phyloP scores from a whole-genome alignment of 2,797 vertebrate genomes.

The Iguana delicatissima region DNA sequence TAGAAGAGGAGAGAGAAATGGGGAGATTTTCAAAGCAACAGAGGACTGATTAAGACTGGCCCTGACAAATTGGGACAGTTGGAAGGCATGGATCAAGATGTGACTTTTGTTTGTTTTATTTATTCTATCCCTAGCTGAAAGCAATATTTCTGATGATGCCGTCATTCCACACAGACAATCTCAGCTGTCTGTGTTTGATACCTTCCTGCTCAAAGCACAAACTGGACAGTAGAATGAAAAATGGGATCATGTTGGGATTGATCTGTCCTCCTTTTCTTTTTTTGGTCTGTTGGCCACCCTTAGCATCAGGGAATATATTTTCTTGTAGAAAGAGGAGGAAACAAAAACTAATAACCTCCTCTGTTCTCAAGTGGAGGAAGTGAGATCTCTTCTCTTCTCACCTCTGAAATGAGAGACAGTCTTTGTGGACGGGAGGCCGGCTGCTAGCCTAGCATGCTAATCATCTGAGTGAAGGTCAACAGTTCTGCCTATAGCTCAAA shows the following conservation, averaged over 20 bases:
- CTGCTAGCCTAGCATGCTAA: slow-evolving; percentile 64
- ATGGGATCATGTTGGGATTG: not conserved
- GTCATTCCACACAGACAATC: too few species aligned
- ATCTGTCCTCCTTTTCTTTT: not conserved
- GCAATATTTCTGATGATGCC: not conserved
- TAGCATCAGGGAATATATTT: not conserved
- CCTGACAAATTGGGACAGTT: too few species aligned
- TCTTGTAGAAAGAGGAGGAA: not conserved
- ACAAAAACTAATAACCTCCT: not conserved
- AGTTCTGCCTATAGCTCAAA: slow-evolving; percentile 63
- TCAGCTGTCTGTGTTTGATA: not conserved
- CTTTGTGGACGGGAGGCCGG: slow-evolving; percentile 57
- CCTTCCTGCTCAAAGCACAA: not conserved
- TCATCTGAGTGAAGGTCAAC: slow-evolving; percentile 72
- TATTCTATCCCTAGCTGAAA: not conserved
- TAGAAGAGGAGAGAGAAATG: too few species aligned
- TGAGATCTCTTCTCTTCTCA: slow-evolving; percentile 61
- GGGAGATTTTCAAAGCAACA: too few species aligned
- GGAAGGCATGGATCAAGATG: too few species aligned
- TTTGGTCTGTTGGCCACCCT: not conserved
- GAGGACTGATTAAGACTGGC: too few species aligned
- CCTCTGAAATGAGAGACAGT: slow-evolving; percentile 58
- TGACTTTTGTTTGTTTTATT: too few species aligned
- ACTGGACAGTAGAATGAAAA: not conserved
- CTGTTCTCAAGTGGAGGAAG: slow-evolving; percentile 38